Evolutionary conservation across 2,888 invertebrate genomes (phyloP), one percentile per base, ranked within the genome.

Genomic region (Rotaria macrura): DNA sequence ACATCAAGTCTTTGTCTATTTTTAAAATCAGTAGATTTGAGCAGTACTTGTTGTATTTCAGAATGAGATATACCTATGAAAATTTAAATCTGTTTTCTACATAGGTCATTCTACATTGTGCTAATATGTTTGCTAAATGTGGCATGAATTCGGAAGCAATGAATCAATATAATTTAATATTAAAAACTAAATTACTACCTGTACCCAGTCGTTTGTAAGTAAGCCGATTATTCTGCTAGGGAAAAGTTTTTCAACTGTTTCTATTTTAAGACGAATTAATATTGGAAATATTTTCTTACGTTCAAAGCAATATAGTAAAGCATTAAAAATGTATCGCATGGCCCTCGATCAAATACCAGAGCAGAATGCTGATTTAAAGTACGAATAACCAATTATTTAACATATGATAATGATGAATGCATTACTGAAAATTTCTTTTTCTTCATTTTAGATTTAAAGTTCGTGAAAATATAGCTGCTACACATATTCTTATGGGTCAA

Each of bases 221-320:
- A 29, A 5, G 38, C 34, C 6, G 34, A 7, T 52, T 52, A 23
- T 2, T 65, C n/a, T 84, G 6, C 4, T 38, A 84, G 5, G 38
- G 7, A 29, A 38, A 23, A 72, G 3, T 7, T 9, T 14, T 0
- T 29, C 9, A 23, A 20, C 9, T 5, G 1, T 92, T 96, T 89
- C 93, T 96, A 87, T 92, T 97, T 1, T 20, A 20, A 65, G 65
- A 17, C 96, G 96, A 92, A 94, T 98, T 0, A 99, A 99, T 91
- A 97, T 99, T 94, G 98, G 97, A 2, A 98, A 98, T 90, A 96
- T 99, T 89, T 96, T 96, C 91, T 95, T 95, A 89, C 95, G 95
- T 91, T 95, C 96, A 93, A 96, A 92, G 87, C 95, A 88, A 94
- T 96, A 95, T 89, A 94, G 95, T 25, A 96, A 97, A 92, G 97